Base-by-base conservation (phyloP, 2,113 vertebrate genomes). In the Aythya baeri region DNA sequence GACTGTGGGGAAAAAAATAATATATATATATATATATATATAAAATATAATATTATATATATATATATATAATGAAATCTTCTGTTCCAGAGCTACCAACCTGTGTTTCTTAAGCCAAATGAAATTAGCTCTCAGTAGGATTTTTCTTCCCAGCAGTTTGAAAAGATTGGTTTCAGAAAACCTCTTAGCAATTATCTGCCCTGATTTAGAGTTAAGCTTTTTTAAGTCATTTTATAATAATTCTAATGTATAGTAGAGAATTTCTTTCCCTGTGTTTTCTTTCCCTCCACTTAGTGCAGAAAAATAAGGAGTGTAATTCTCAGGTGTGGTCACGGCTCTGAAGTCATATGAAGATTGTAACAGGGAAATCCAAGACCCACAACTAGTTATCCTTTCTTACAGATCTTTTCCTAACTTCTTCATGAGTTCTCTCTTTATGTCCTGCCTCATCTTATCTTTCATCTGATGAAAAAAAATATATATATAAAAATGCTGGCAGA, bases 341-440 rank as follows among this genome's bases (percentile, higher is more conserved):
- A 66, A 49, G 41, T 34, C 22, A 15, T 11, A 12, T 1, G 2
- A 57, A 50, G 25, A 26, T 15, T 44, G 5, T 34, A 50, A 50
- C 4, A 13, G 27, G 52, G n/a, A 62, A 91, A 49, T 44, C 38
- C 29, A 29, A 68, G 49, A 27, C 38, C 34, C 34, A 36, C 26
- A 44, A 2, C 1, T 12, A 41, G 3, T 68, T 86, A 17, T 32
- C 58, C 17, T 49, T 61, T 57, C 20, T 62, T 49, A 22, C 1
- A 2, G 43, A 32, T 50, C 22, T 65, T 79, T 65, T 65, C 58
- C 25, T 31, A 9, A 25, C 41, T 62, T 46, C 36, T 13, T 17
- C n/a, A 2, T 70, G 32, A 86, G 31, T 46, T 85, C 0, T 0
- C 4, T 86, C 2, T 41, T 16, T 41, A 7, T 65, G 26, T 65